Conservation (phyloP, 2,888 invertebrate species). For the Cryptocephalus primarius region DNA sequence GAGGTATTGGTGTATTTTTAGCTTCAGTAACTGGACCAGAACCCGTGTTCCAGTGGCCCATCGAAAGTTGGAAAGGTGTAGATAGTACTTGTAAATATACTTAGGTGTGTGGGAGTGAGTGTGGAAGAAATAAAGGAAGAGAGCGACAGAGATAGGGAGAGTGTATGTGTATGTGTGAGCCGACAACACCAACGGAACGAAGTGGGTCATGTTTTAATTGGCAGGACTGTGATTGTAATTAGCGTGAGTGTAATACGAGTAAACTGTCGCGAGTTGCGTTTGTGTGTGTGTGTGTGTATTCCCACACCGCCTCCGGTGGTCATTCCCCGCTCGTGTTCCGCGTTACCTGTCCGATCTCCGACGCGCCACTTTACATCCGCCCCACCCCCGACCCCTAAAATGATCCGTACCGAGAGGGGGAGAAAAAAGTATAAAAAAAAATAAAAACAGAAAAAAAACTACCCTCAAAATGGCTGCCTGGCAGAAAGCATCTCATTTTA, state of each 20-base stretch:
- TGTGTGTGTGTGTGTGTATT: slow-evolving; percentile 10
- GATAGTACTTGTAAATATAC: no score
- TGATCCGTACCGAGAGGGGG: slow-evolving; percentile 38
- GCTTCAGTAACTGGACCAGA: no score
- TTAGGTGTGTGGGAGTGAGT: no score
- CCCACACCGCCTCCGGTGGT: background rate
- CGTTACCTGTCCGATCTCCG: background rate
- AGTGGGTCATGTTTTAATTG: slow-evolving; percentile 32
- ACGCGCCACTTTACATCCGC: background rate
- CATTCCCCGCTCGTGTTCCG: background rate
- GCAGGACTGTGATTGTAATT: slow-evolving; percentile 30
- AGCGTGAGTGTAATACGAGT: slow-evolving; percentile 29
- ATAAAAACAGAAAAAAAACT: slow-evolving; percentile 45
- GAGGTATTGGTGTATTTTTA: no score
- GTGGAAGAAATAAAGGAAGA: no score
- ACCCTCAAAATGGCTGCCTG: slow-evolving; percentile 65
- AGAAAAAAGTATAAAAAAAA: slow-evolving; percentile 34
- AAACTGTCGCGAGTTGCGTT: slow-evolving; percentile 24
- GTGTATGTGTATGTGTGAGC: no score
- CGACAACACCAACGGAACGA: slow-evolving; percentile 4
- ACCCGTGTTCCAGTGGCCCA: no score
- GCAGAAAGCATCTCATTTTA: slow-evolving; percentile 43
- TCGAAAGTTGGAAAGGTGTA: no score
- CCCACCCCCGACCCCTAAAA: slow-evolving; percentile 28
- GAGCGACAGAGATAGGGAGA: no score